These are phyloP conservation scores for Austrolebias charrua DNA, from an alignment of 2,797 vertebrate genomes.

Conservation along the genomic window DNA sequence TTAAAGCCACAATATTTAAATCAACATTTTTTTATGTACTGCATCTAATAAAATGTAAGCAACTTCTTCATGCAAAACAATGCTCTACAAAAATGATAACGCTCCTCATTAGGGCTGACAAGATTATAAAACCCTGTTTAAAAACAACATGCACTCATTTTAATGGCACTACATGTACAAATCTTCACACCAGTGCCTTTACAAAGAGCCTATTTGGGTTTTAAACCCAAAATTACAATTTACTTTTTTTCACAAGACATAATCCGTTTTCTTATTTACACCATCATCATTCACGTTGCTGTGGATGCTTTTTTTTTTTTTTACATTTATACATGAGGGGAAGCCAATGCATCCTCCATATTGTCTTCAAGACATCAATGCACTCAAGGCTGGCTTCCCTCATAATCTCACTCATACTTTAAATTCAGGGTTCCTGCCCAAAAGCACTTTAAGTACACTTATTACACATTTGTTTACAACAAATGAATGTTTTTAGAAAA, in stretches of 20 bases:
- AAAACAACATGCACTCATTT: slow-evolving; percentile 90
- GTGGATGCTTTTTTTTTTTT: slow-evolving; percentile 42
- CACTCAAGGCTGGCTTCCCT: slow-evolving; percentile 37
- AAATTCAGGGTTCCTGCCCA: slow-evolving; percentile 66
- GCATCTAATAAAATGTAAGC: slow-evolving; percentile 96
- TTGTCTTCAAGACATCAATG: slow-evolving; percentile 47
- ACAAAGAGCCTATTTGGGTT: slow-evolving; percentile 75
- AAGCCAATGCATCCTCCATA: slow-evolving; percentile 37
- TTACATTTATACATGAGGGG: slow-evolving; percentile 24
- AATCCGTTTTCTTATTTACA: slow-evolving; percentile 49
- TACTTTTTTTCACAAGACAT: slow-evolving; percentile 72
- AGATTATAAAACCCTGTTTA: slow-evolving; percentile 85
- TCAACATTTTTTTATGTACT: slow-evolving; percentile 82
- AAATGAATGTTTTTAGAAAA: slow-evolving; percentile 62
- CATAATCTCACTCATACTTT: slow-evolving; percentile 23
- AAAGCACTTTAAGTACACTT: slow-evolving; percentile 80
- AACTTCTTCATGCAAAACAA: slow-evolving; percentile 90
- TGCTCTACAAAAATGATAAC: slow-evolving; percentile 91
- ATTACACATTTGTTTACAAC: slow-evolving; percentile 68
- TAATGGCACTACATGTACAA: slow-evolving; percentile 86
- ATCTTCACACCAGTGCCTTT: slow-evolving; percentile 78
- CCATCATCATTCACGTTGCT: slow-evolving; percentile 53
- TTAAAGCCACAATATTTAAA: slow-evolving; percentile 89
- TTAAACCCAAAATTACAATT: slow-evolving; percentile 78
- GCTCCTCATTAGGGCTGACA: slow-evolving; percentile 82